A percentile compares a stretch with the other conserved stretches of the same genome.
phyloP scores from a whole-genome alignment of 1,140 invertebrate genomes.

The Drosophila erecta region DNA sequence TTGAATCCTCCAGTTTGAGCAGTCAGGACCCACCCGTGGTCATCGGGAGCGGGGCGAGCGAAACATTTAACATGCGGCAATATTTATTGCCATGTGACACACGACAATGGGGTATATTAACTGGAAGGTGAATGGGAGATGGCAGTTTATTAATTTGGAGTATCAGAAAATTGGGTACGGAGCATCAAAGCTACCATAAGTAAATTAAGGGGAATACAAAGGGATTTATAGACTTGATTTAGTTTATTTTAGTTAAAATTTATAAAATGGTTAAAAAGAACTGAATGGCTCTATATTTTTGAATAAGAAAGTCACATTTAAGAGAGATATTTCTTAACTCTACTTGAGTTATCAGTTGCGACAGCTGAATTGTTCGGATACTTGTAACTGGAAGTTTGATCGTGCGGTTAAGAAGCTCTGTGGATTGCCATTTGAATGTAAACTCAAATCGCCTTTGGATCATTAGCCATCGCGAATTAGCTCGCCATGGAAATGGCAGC shows the following conservation, averaged over 20 bases:
- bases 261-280: too few relatives aligned
- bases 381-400: not conserved
- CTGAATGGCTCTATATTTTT: too few relatives aligned
- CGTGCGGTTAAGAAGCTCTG: not conserved
- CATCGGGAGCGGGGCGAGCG: conserved; percentile 7
- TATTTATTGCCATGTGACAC: conserved; percentile 59
- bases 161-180: too few relatives aligned
- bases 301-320: too few relatives aligned
- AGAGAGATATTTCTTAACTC: too few relatives aligned
- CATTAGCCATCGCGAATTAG: conserved; percentile 13
- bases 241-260: too few relatives aligned
- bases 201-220: too few relatives aligned
- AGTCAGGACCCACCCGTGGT: not conserved
- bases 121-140: not conserved
- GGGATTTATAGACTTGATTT: too few relatives aligned
- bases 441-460: conserved; percentile 1
- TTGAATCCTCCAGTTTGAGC: not conserved
- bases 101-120: conserved; percentile 18
- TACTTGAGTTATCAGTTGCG: too few relatives aligned
- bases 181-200: too few relatives aligned
- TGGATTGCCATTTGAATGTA: not conserved
- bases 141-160: not conserved
- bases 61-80: conserved; percentile 61
- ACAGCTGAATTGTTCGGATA: too few relatives aligned
- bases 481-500: conserved; percentile 21